Evolutionary conservation across 2,113 vertebrate species (phyloP).

Genomic region (Sander vitreus): DNA sequence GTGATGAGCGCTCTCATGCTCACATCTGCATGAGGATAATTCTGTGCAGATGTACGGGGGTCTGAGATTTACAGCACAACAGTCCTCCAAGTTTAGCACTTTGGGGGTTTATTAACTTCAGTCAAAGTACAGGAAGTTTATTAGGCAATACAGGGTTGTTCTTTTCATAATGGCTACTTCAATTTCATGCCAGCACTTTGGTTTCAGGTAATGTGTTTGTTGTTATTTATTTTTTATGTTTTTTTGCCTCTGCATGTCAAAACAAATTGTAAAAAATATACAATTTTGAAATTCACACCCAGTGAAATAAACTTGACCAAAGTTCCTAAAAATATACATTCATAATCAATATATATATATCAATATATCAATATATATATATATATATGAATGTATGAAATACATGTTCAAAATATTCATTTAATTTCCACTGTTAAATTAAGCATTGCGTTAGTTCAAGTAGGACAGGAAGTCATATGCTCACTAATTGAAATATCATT

Average conservation of each 20-base stretch:
- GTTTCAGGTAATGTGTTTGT: neutral
- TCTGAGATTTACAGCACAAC: constrained; percentile 55
- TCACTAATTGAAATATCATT: no score
- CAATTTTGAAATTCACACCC: neutral
- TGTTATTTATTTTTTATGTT: neutral
- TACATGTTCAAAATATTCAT: neutral
- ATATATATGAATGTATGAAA: neutral
- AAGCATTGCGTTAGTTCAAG: no score
- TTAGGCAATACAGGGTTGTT: constrained; percentile 4
- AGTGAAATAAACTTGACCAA: neutral
- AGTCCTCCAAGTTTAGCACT: constrained; percentile 40
- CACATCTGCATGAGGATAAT: constrained; percentile 65
- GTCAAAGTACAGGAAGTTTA: constrained; percentile 24
- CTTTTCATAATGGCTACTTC: constrained; percentile 12
- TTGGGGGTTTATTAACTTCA: constrained; percentile 58
- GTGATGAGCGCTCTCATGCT: constrained; percentile 54
- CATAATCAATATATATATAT: neutral
- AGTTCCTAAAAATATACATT: neutral
- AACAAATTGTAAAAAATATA: neutral
- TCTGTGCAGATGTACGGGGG: constrained; percentile 74
- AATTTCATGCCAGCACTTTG: neutral
- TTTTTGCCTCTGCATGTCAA: neutral
- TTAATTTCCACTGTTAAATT: neutral
- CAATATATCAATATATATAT: neutral
- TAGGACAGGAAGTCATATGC: no score